A percentile compares a stretch with the other conserved stretches of the same genome.
phyloP scores from a whole-genome alignment of 1,140 invertebrate genomes.

The Pemphigus obesinymphae region DNA sequence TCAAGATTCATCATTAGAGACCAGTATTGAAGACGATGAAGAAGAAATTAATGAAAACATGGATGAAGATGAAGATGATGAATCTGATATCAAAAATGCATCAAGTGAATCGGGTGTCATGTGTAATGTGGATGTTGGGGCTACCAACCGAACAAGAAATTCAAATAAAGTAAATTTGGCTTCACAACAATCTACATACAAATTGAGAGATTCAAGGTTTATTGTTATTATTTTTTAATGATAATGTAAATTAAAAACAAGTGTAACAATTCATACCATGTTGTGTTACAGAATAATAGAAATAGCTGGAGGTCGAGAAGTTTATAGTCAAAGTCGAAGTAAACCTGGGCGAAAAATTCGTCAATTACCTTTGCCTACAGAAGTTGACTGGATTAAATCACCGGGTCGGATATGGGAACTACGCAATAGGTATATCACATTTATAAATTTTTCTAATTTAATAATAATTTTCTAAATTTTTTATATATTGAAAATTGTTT shows the following conservation, averaged over 20 bases:
- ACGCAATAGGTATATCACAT: constrained; percentile 53
- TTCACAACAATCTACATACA: constrained; percentile 27
- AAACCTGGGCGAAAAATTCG: constrained; percentile 65
- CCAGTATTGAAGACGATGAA: constrained; percentile 32
- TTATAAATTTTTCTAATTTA: background rate
- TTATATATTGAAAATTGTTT: background rate
- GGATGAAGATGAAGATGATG: constrained; percentile 30
- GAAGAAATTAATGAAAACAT: constrained; percentile 31
- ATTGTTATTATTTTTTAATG: background rate
- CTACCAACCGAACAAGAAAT: constrained; percentile 16
- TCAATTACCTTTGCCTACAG: constrained; percentile 50
- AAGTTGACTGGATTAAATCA: constrained; percentile 56
- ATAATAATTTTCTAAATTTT: background rate
- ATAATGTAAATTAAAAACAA: background rate
- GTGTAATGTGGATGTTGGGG: constrained; percentile 6
- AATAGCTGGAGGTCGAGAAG: constrained; percentile 79
- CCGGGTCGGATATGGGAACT: constrained; percentile 60
- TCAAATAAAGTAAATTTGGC: background rate
- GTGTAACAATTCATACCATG: background rate
- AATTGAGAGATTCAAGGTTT: constrained; percentile 38
- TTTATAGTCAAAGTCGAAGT: constrained; percentile 76
- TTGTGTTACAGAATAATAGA: constrained; percentile 69
- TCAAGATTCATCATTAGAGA: constrained; percentile 40
- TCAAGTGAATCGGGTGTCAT: background rate
- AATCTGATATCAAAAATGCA: constrained; percentile 25